Conservation (phyloP, 2,113 vertebrate genomes). For the Synchiropus splendidus region DNA sequence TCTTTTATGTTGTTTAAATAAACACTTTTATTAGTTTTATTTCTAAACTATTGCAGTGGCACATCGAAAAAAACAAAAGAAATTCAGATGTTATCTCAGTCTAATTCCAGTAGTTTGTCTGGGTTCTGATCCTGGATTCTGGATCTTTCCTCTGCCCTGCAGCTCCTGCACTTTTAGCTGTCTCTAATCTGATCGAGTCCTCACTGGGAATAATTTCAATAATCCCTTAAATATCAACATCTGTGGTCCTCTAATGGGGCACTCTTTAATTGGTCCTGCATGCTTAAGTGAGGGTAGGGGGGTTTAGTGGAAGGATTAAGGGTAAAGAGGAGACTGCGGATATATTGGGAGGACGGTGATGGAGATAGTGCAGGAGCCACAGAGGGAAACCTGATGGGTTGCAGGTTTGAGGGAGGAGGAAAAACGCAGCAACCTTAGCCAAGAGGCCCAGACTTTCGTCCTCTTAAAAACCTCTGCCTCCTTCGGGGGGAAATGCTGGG, state of each 20-base stretch:
- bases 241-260: slow-evolving; percentile 59
- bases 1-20: too few relatives aligned
- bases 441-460: too few relatives aligned
- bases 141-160: not conserved
- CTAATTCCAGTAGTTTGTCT: slow-evolving; percentile 15
- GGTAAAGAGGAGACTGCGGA: slow-evolving; percentile 19
- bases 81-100: too few relatives aligned
- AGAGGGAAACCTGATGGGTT: slow-evolving; percentile 5
- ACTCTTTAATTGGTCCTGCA: slow-evolving; percentile 63
- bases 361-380: slow-evolving; percentile 17
- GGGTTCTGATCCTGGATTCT: slow-evolving; percentile 20
- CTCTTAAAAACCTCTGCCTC: too few relatives aligned
- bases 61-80: too few relatives aligned
- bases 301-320: slow-evolving; percentile 37
- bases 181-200: slow-evolving; percentile 36
- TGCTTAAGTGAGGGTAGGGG: slow-evolving; percentile 38
- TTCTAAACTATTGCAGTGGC: too few relatives aligned
- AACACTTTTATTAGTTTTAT: too few relatives aligned
- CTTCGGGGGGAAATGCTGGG: too few relatives aligned
- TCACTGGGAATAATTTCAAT: slow-evolving; percentile 60
- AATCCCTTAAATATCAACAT: slow-evolving; percentile 66
- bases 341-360: slow-evolving; percentile 9
- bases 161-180: slow-evolving; percentile 19
- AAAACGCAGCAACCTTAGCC: too few relatives aligned
- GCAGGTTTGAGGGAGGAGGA: slow-evolving; percentile 6